Percentiles rank a stretch among this genome's conserved stretches.
phyloP scores from a whole-genome alignment of 2,888 invertebrate species.

The Drymonia ruficornis region DNA sequence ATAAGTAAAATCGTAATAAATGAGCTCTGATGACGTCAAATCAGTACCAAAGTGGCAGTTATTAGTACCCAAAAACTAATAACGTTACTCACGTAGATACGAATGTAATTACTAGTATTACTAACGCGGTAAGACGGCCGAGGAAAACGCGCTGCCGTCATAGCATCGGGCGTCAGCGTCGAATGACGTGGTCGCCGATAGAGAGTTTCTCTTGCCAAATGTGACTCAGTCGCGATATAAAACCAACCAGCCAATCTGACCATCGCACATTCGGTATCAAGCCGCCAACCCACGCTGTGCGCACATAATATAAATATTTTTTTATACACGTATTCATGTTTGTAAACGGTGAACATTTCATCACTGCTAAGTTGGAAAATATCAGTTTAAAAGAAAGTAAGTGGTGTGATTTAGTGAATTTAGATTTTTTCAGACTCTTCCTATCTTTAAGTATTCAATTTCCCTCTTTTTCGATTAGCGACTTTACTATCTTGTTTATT shows the following conservation, averaged over 20 bases:
- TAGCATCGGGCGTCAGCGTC: constrained; percentile 60
- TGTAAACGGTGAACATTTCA: constrained; percentile 67
- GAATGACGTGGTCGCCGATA: constrained; percentile 63
- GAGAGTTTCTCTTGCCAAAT: constrained; percentile 71
- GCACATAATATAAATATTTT: constrained; percentile 25
- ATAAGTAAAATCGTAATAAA: too few relatives aligned
- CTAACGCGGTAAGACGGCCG: constrained; percentile 10
- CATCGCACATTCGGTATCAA: constrained; percentile 60
- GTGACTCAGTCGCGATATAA: constrained; percentile 73
- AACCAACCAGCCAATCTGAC: constrained; percentile 54
- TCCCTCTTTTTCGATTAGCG: too few relatives aligned
- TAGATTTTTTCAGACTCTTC: constrained; percentile 10
- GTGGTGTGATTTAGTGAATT: constrained; percentile 36
- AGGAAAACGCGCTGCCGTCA: constrained; percentile 57
- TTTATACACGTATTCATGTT: constrained; percentile 59
- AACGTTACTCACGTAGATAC: constrained; percentile 8
- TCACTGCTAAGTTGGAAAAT: constrained; percentile 66
- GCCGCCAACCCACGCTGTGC: constrained; percentile 42
- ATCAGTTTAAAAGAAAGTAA: constrained; percentile 67
- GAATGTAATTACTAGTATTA: constrained; percentile 6
- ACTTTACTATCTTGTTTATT: too few relatives aligned
- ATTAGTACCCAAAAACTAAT: neutral
- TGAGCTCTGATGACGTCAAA: neutral
- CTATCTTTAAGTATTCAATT: neutral
- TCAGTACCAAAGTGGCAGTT: neutral